Evolutionary conservation across 2,888 invertebrate species (phyloP).

Genomic region (Noctua fimbriata): DNA sequence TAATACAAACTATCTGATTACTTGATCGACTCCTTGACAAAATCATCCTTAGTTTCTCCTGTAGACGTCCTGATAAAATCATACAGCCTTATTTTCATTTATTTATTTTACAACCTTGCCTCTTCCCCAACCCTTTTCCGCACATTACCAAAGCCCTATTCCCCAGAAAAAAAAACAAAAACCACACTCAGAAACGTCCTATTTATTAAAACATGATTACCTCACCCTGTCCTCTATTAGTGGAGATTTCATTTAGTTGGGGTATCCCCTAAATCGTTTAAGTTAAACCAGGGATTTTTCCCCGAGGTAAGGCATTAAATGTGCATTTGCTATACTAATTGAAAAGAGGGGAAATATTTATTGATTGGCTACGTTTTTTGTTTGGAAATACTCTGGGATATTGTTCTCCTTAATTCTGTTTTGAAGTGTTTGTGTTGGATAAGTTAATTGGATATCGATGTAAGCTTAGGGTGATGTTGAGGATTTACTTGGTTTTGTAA

Average conservation of each 20-base stretch:
- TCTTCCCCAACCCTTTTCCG: constrained; percentile 16
- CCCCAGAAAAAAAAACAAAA: constrained; percentile 11
- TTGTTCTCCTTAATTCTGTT: constrained; percentile 41
- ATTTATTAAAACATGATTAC: constrained; percentile 74
- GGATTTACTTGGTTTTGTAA: neutral
- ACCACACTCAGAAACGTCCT: constrained; percentile 40
- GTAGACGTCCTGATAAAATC: neutral
- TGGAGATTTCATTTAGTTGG: constrained; percentile 77
- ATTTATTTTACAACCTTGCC: neutral
- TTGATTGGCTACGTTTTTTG: constrained; percentile 77
- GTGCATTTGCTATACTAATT: constrained; percentile 87
- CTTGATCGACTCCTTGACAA: no score
- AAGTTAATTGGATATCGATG: constrained; percentile 41
- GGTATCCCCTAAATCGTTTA: constrained; percentile 84
- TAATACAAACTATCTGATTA: no score
- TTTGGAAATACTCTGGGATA: constrained; percentile 44
- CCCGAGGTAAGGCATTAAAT: constrained; percentile 82
- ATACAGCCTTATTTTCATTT: neutral
- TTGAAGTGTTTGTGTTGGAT: constrained; percentile 25
- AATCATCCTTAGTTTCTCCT: neutral
- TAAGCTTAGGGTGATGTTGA: constrained; percentile 2
- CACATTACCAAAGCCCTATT: neutral
- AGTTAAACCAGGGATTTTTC: constrained; percentile 83
- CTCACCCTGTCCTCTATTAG: constrained; percentile 67
- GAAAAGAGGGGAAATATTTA: constrained; percentile 82